phyloP scores from a whole-genome alignment of 2,888 invertebrate species.

The Pollenia angustigena region DNA sequence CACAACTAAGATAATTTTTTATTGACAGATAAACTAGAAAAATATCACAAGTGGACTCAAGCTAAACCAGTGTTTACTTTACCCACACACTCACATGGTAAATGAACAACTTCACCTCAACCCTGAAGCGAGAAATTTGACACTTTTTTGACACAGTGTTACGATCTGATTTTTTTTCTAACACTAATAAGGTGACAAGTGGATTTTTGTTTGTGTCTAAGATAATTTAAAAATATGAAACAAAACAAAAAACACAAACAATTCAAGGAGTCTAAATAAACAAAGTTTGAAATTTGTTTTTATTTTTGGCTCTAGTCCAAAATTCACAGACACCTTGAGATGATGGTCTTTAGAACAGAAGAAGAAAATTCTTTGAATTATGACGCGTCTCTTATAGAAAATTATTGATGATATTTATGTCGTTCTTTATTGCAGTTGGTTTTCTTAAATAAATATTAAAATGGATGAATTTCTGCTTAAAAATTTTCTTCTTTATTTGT shows the following conservation, averaged over 20 bases:
- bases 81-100: constrained; percentile 40
- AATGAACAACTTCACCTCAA: neutral
- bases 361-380: constrained; percentile 61
- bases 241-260: constrained; percentile 24
- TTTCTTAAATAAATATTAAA: constrained; percentile 34
- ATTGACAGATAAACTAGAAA: constrained; percentile 21
- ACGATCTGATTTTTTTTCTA: constrained; percentile 3
- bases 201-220: constrained; percentile 51
- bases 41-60: constrained; percentile 33
- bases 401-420: constrained; percentile 45
- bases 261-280: constrained; percentile 52
- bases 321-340: neutral
- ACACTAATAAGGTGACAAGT: constrained; percentile 70
- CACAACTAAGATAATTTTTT: constrained; percentile 21
- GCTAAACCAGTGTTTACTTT: constrained; percentile 42
- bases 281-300: constrained; percentile 2
- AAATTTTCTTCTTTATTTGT: constrained; percentile 17
- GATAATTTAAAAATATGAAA: neutral
- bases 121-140: constrained; percentile 46
- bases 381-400: constrained; percentile 45
- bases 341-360: constrained; percentile 2
- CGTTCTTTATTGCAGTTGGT: neutral
- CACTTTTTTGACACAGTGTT: constrained; percentile 51
- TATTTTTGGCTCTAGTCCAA: constrained; percentile 36
- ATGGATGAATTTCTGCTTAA: neutral